Evolutionary conservation across 2,888 invertebrate species (phyloP).

Genomic region (Desoria tigrina): DNA sequence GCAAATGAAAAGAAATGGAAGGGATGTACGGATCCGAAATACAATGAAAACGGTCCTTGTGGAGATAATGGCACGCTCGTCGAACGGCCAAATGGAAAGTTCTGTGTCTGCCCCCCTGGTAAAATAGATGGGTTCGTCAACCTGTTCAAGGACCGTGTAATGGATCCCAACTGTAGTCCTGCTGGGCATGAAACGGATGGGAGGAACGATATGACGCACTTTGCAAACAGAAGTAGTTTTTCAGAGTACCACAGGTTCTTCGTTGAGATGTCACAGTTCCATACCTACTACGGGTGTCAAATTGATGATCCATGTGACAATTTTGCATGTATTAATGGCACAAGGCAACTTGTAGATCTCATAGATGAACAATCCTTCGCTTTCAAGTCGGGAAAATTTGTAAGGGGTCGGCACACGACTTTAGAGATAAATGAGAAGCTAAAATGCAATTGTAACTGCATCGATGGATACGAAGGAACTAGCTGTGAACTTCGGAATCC

Average conservation of each 20-base stretch:
- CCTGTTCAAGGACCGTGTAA: not conserved
- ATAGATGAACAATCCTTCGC: not conserved
- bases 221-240: not conserved
- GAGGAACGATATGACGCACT: not conserved
- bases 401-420: not conserved
- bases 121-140: conserved; percentile 2
- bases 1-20: not conserved
- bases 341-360: not conserved
- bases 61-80: not conserved
- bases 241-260: not conserved
- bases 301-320: not conserved
- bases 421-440: not conserved
- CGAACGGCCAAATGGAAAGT: conserved; percentile 2
- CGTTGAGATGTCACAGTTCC: not conserved
- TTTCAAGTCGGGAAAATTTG: not conserved
- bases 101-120: not conserved
- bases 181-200: not conserved
- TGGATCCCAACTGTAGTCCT: not conserved
- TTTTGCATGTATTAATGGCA: not conserved
- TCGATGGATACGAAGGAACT: not conserved
- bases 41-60: not conserved
- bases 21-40: not conserved
- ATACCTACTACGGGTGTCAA: conserved; percentile 9
- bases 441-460: conserved; percentile 12
- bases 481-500: conserved; percentile 12